Conservation (phyloP, 2,113 vertebrate genomes). For the Chunga burmeisteri region DNA sequence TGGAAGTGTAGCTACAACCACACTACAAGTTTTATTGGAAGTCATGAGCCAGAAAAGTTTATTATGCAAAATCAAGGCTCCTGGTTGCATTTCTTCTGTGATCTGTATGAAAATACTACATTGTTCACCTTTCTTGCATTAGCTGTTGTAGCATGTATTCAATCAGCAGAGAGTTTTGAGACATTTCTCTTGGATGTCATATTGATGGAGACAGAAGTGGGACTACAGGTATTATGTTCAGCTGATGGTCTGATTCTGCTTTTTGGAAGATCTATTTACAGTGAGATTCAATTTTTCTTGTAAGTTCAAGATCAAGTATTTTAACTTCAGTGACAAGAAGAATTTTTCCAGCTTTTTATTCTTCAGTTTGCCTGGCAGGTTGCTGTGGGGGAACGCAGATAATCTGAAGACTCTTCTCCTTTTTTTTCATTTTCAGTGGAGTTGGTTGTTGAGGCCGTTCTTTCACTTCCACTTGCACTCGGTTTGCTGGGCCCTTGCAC, state of each 20-base stretch:
- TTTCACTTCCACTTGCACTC: neutral
- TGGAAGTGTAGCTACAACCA: neutral
- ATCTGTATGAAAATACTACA: neutral
- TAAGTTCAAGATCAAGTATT: neutral
- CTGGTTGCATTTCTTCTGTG: neutral
- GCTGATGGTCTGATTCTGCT: neutral
- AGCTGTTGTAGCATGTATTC: neutral
- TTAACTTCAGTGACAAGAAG: neutral
- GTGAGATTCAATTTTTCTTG: neutral
- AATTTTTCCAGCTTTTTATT: neutral
- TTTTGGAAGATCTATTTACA: neutral
- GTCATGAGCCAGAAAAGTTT: neutral
- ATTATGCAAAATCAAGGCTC: neutral
- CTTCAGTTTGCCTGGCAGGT: neutral
- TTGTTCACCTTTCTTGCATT: neutral
- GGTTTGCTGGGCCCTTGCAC: rapidly evolving
- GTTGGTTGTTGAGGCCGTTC: neutral
- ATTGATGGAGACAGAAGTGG: neutral
- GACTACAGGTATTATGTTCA: neutral
- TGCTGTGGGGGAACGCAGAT: neutral
- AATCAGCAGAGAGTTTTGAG: neutral
- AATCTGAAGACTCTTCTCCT: neutral
- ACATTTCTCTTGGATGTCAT: neutral
- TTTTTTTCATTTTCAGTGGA: neutral
- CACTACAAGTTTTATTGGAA: neutral